Base-by-base conservation (phyloP, 2,797 vertebrate species). In the Lacerta viridis region DNA sequence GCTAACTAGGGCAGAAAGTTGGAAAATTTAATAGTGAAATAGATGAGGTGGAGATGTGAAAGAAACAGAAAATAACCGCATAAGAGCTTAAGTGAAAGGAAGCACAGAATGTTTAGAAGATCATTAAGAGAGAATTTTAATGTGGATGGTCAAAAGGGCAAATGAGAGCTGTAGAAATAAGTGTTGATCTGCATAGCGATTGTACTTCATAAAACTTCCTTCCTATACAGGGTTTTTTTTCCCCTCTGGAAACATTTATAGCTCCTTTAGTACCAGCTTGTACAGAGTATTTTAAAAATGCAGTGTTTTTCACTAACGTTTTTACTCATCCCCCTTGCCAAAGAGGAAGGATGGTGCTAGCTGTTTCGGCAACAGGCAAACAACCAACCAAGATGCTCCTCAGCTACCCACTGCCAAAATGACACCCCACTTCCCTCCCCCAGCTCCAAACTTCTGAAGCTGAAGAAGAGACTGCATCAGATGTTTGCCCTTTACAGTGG, bases 71-170 rank as follows among this genome's bases (percentile, higher is more conserved):
- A 85, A 33, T 15, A 91, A 72, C 8, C 5, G 29, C 90, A 61
- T 3, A 83, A 5, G 72, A 80, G 23, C 89, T 64, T 11, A 88
- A 88, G 84, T 86, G 2, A 86, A 88, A 86, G 25, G 33, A 27
- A n/a, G 85, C 89, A 80, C 78, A 25, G 27, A 88, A 89, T 18
- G 78, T 18, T 36, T 79, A 59, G 55, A 89, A 89, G 85, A 82
- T 6, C 3, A 0, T 50, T 75, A 87, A 92, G 64, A 83, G 83
- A 82, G 5, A 88, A 76, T 3, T 61, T 61, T 36, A 81, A 0
- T 88, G 17, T 0, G 7, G 29, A 90, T 84, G 36, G 0, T 79
- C 90, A 39, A 59, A 43, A 76, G n/a, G 50, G 17, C 1, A 64
- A 80, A 9, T 23, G 61, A 33, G 83, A 78, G 77, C 41, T 3